These are phyloP conservation scores for Anarhynchus alexandrinus DNA, from an alignment of 2,113 vertebrate genomes.

Conservation along the genomic window DNA sequence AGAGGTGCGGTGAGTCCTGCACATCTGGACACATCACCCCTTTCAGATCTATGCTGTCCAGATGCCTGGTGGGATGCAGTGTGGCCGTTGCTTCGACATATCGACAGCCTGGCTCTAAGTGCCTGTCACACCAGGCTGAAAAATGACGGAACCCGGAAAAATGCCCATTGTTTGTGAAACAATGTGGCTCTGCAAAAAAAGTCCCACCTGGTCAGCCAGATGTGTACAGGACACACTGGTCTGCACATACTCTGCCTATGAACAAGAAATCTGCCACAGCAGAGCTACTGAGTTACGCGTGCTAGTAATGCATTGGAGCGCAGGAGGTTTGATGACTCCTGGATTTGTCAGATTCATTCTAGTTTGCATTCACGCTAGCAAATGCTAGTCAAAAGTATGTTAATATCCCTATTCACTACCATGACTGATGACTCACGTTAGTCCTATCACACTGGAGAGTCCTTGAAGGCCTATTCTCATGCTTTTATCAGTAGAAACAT, in stretches of 20 bases:
- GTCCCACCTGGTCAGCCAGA: background rate
- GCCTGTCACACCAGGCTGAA: background rate
- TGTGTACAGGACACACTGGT: background rate
- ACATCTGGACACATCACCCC: background rate
- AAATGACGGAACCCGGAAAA: background rate
- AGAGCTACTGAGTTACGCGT: background rate
- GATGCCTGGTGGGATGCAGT: background rate
- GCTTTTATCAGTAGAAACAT: background rate
- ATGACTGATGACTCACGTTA: conserved; percentile 43
- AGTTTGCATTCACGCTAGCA: background rate
- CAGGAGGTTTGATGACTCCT: background rate
- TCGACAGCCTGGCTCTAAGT: rapidly evolving
- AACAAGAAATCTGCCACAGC: background rate
- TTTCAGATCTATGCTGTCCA: background rate
- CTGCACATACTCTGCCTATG: background rate
- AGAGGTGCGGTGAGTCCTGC: background rate
- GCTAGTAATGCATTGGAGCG: background rate
- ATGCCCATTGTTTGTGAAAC: background rate
- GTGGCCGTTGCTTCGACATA: background rate
- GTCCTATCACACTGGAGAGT: background rate
- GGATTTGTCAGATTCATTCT: background rate
- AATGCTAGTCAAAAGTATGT: background rate
- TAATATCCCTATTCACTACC: conserved; percentile 7
- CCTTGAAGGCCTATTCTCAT: conserved; percentile 6
- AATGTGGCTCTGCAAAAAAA: background rate